Evolutionary conservation across 1,140 invertebrate species (phyloP).

Genomic region (Drosophila obscura): DNA sequence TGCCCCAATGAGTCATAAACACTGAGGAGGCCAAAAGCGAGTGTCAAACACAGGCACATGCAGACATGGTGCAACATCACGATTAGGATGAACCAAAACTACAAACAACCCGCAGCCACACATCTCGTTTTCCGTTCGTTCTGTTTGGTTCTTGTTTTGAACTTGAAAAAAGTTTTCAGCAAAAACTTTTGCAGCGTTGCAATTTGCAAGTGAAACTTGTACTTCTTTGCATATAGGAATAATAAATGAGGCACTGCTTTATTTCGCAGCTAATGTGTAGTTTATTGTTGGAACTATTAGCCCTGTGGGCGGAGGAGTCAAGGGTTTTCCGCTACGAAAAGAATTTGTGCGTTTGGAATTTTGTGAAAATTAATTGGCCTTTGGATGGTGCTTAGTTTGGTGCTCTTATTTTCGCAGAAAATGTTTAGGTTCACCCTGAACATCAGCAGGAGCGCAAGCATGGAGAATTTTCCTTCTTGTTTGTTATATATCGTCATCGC

Average conservation of each 20-base stretch:
- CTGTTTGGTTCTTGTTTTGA: not conserved
- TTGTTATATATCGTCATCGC: constrained; percentile 41
- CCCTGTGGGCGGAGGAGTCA: no score
- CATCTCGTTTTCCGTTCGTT: not conserved
- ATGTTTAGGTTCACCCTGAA: constrained; percentile 44
- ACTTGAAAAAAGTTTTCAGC: constrained; percentile 43
- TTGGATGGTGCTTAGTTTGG: no score
- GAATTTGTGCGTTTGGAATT: not conserved
- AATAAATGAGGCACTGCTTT: not conserved
- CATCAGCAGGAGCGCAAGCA: constrained; percentile 10
- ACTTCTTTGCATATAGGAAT: constrained; percentile 1
- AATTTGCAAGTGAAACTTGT: not conserved
- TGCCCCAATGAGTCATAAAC: constrained; percentile 78
- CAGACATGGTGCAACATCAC: constrained; percentile 54
- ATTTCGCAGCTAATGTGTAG: not conserved
- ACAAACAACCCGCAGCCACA: not conserved
- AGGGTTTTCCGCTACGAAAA: not conserved
- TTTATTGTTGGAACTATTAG: not conserved
- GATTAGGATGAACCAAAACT: constrained; percentile 41
- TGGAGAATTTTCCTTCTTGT: constrained; percentile 18
- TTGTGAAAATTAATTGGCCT: no score
- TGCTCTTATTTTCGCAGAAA: not conserved
- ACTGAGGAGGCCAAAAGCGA: constrained; percentile 53
- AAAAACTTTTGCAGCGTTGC: constrained; percentile 1
- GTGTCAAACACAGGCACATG: constrained; percentile 37